Percentiles rank a stretch among this genome's conserved stretches.
Conservation (phyloP, 37 sponge, comb jelly and placozoan genomes). For the Halisarca cf. caerulea region DNA sequence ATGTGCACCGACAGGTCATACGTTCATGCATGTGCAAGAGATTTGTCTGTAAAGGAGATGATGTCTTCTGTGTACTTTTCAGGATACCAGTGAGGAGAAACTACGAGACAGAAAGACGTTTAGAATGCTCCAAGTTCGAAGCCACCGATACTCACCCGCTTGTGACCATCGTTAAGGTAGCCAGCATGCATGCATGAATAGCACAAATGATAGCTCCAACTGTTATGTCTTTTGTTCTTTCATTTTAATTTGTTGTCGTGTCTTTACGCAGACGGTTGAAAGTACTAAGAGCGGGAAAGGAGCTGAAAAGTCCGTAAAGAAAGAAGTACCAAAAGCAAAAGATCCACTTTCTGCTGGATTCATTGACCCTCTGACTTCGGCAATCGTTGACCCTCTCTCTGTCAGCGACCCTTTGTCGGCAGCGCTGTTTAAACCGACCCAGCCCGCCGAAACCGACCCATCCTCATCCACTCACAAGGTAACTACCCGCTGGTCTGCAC, state of each 20-base stretch:
- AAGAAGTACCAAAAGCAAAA: neutral
- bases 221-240: no score
- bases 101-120: neutral
- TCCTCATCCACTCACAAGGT: no score
- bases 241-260: neutral
- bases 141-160: conserved; percentile 11
- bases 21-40: no score
- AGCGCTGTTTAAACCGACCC: conserved; percentile 42
- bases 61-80: neutral
- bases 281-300: neutral
- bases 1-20: no score
- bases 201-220: no score
- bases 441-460: conserved; percentile 17
- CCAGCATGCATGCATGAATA: no score
- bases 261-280: neutral
- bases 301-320: neutral
- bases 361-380: conserved; percentile 20
- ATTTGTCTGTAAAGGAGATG: no score
- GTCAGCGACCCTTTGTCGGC: conserved; percentile 62
- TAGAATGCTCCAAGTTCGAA: neutral
- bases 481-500: no score
- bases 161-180: conserved; percentile 15
- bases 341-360: conserved; percentile 35
- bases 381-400: conserved; percentile 19
- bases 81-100: neutral